Percentiles rank a stretch among this genome's conserved stretches.
These are phyloP conservation scores for Micronycteris hirsuta DNA, from an alignment of 2,113 vertebrate genomes.

Conservation along the genomic window DNA sequence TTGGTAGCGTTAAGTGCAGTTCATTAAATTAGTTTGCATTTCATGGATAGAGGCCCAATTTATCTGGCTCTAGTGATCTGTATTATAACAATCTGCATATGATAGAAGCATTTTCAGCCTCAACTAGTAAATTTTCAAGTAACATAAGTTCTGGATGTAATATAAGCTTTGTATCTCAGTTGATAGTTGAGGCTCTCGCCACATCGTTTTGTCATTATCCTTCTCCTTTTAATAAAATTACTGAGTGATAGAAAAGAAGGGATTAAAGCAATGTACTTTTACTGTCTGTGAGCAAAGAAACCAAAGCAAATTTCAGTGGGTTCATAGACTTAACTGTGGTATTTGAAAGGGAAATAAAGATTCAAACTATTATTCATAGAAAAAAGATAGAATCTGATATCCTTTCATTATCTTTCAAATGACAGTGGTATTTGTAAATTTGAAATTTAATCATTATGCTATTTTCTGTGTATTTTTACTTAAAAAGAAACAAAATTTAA, in stretches of 20 bases:
- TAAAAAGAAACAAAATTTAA: background rate
- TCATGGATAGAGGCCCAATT: background rate
- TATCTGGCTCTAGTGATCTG: background rate
- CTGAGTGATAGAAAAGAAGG: background rate
- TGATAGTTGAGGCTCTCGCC: background rate
- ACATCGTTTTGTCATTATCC: background rate
- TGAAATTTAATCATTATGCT: background rate
- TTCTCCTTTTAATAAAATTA: background rate
- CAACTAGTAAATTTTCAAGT: background rate
- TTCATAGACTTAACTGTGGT: background rate
- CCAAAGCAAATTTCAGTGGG: background rate
- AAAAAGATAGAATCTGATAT: background rate
- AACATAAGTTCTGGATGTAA: background rate
- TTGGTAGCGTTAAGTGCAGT: background rate
- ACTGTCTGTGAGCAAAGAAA: background rate
- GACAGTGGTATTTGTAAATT: background rate
- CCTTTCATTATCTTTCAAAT: background rate
- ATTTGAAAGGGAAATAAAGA: background rate
- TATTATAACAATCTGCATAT: conserved; percentile 20
- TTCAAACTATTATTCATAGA: background rate
- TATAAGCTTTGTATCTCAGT: conserved; percentile 32
- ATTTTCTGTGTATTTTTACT: background rate
- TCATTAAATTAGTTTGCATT: conserved; percentile 53
- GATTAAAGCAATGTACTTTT: background rate
- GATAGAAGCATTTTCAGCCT: background rate